phyloP scores from a whole-genome alignment of 2,888 invertebrate species.

The Caenorhabditis sp. region DNA sequence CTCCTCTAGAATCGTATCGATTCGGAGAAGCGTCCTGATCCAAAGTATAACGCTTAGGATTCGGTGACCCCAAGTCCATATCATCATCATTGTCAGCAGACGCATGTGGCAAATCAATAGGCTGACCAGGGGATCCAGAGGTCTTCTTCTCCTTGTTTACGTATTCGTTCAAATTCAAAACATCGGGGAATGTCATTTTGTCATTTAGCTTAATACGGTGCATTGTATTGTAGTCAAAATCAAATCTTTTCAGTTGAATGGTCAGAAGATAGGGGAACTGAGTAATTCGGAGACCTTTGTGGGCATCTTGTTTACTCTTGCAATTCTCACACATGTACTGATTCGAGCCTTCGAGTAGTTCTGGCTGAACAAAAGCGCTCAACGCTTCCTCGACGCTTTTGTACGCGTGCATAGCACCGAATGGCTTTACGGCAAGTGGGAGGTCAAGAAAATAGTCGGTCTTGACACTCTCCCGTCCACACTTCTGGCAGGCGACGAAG shows the following conservation, averaged over 20 bases:
- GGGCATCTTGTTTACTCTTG: constrained; percentile 91
- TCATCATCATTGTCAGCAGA: constrained; percentile 40
- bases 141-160: constrained; percentile 84
- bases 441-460: constrained; percentile 92
- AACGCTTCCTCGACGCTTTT: constrained; percentile 91
- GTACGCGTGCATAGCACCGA: constrained; percentile 89
- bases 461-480: constrained; percentile 90
- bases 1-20: constrained; percentile 17
- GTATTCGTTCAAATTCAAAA: constrained; percentile 89
- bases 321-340: constrained; percentile 93
- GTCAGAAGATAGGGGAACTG: constrained; percentile 92
- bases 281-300: constrained; percentile 92
- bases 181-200: constrained; percentile 91
- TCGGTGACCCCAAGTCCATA: constrained; percentile 50
- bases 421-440: constrained; percentile 91
- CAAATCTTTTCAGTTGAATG: constrained; percentile 92
- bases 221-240: constrained; percentile 91
- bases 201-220: constrained; percentile 92
- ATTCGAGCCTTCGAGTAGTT: constrained; percentile 90
- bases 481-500: constrained; percentile 91
- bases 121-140: constrained; percentile 1
- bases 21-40: constrained; percentile 14
- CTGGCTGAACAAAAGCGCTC: constrained; percentile 90
- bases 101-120: background rate
- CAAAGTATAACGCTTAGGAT: constrained; percentile 39